Conservation (phyloP, 2,113 vertebrate species). For the Ciconia boyciana region DNA sequence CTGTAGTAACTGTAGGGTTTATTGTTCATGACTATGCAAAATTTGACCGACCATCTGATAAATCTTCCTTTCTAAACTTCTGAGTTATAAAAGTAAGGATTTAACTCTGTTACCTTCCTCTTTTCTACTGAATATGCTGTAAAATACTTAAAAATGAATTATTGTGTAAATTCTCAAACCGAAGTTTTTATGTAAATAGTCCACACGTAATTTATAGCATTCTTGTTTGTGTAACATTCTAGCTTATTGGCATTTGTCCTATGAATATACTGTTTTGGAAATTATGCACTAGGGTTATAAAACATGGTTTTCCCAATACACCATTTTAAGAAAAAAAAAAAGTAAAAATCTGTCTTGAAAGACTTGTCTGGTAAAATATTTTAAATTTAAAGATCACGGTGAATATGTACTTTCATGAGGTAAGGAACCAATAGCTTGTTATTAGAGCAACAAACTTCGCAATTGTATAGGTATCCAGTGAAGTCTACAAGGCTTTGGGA, state of each 20-base stretch:
- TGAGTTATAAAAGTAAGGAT: background rate
- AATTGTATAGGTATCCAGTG: background rate
- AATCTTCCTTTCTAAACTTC: slow-evolving; percentile 1
- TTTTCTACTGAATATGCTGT: background rate
- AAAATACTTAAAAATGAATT: slow-evolving; percentile 65
- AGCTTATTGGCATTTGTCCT: slow-evolving; percentile 68
- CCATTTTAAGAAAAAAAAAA: background rate
- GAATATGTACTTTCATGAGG: background rate
- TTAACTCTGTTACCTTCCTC: slow-evolving; percentile 21
- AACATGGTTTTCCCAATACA: slow-evolving; percentile 58
- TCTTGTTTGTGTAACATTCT: slow-evolving; percentile 68
- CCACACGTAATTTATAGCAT: slow-evolving; percentile 60
- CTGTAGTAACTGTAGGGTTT: background rate
- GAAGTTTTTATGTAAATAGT: slow-evolving; percentile 68
- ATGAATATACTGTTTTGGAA: slow-evolving; percentile 69
- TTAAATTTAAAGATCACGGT: background rate
- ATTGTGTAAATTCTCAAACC: slow-evolving; percentile 42
- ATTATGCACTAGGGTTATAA: slow-evolving; percentile 50
- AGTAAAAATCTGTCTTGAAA: slow-evolving; percentile 18
- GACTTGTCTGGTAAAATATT: slow-evolving; percentile 36
- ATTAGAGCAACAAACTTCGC: background rate
- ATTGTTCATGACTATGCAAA: background rate
- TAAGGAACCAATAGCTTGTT: background rate
- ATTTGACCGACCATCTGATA: background rate
- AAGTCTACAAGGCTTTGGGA: background rate